phyloP scores from a whole-genome alignment of 2,797 vertebrate genomes.

The Fringilla coelebs region DNA sequence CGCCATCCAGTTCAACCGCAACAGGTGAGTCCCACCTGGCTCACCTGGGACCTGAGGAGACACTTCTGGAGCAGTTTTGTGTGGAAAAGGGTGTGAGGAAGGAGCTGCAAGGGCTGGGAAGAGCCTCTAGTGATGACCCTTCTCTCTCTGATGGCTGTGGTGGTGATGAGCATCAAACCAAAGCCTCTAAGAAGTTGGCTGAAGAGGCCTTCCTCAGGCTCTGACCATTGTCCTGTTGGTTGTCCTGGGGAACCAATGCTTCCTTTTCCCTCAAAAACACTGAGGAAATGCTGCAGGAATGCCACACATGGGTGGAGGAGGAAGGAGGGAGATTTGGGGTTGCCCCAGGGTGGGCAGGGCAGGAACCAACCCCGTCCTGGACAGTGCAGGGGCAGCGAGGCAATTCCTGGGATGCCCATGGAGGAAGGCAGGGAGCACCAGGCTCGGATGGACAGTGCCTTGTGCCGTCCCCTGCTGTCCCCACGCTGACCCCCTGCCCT shows the following conservation, averaged over 20 bases:
- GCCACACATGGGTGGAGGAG: not conserved
- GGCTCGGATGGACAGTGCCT: not conserved
- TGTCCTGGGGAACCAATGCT: not conserved
- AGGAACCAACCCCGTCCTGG: not conserved
- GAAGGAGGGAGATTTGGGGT: not conserved
- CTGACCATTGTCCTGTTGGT: not conserved
- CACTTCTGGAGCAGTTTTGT: rapidly evolving
- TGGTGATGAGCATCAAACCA: slow-evolving; percentile 68
- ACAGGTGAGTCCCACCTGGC: slow-evolving; percentile 80
- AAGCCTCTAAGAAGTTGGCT: slow-evolving; percentile 82
- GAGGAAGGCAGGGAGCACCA: not conserved
- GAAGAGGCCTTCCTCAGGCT: slow-evolving; percentile 60
- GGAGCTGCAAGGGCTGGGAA: not conserved
- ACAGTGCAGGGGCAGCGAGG: not conserved
- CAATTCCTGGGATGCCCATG: rapidly evolving
- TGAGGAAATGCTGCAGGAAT: not conserved
- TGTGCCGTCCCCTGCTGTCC: not conserved
- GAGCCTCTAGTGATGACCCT: slow-evolving; percentile 72
- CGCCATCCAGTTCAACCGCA: slow-evolving; percentile 98
- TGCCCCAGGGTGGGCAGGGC: not conserved
- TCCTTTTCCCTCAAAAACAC: not conserved
- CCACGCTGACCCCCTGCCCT: not conserved
- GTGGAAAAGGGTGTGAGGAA: not conserved
- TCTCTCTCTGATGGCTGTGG: slow-evolving; percentile 59
- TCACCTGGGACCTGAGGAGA: rapidly evolving